Percentiles rank a stretch among this genome's conserved stretches.
Evolutionary conservation across 2,113 vertebrate species (phyloP).

Genomic region (Caloenas nicobarica): DNA sequence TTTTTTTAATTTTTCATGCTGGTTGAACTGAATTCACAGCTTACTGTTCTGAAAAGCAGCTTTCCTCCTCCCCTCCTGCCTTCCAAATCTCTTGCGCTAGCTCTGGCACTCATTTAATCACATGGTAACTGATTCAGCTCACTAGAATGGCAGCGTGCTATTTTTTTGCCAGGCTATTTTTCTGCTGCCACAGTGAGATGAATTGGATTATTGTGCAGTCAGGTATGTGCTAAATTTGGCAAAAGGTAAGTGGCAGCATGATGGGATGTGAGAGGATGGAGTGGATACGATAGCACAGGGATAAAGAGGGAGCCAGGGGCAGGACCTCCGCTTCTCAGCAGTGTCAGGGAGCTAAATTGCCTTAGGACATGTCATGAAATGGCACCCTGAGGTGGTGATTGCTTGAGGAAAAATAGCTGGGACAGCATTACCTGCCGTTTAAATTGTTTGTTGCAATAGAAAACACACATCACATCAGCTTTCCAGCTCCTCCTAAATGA

Average conservation of each 20-base stretch:
- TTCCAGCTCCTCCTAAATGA: neutral
- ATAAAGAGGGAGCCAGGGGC: neutral
- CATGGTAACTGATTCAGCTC: slow-evolving; percentile 29
- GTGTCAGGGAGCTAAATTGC: neutral
- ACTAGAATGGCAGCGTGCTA: neutral
- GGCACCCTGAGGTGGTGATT: neutral
- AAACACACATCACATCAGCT: neutral
- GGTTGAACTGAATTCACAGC: slow-evolving; percentile 31
- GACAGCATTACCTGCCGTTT: neutral
- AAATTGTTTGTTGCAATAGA: neutral
- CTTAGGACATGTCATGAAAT: neutral
- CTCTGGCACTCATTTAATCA: slow-evolving; percentile 4
- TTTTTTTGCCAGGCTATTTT: neutral
- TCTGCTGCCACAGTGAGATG: slow-evolving; percentile 20
- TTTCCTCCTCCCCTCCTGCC: neutral
- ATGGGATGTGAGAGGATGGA: neutral
- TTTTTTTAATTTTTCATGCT: neutral
- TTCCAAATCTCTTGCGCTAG: slow-evolving; percentile 15
- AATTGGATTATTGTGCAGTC: slow-evolving; percentile 30
- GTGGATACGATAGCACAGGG: neutral
- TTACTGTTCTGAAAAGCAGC: slow-evolving; percentile 16
- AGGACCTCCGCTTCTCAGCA: neutral
- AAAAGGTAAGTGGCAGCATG: neutral
- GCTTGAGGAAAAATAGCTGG: neutral
- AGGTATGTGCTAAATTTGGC: slow-evolving; percentile 45